Evolutionary conservation across 2,113 vertebrate species (phyloP), one percentile per base, ranked within the genome.

Genomic region (Chionomys nivalis): DNA sequence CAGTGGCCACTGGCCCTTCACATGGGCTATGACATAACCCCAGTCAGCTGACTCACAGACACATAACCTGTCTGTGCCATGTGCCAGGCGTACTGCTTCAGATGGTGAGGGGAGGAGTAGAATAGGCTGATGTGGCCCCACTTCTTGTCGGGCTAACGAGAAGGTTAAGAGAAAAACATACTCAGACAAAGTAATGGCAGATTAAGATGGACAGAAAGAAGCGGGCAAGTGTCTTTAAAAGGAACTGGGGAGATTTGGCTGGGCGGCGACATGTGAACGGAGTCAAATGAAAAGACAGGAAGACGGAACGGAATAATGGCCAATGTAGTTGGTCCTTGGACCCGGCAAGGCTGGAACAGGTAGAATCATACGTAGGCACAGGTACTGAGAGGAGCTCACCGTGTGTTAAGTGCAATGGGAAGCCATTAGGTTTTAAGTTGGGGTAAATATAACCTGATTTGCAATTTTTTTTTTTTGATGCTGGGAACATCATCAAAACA

Each of bases 11-110:
- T 79, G 63, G 94, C 87, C 58, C 58, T 87, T 86, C n/a, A 92
- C 95, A 85, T 77, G 65, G 28, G 31, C 85, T 83, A 19, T 0
- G 88, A 52, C 33, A 44, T 36, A 95, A 87, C 42, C 63, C 39
- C 91, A 95, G 88, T 87, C n/a, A 90, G 76, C 52, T 75, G 26
- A 86, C 26, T 82, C 61, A 94, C 47, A 95, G 89, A 90, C 81
- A 90, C 17, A 90, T 42, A 79, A 28, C 24, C 52, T 75, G 4
- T 82, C 72, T 65, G 55, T 68, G 70, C 49, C 89, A 47, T 49
- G 61, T 94, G 47, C 78, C 70, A 85, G 89, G 31, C 65, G 70
- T 77, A 72, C 5, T 7, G 31, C 77, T 96, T 94, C 52, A 92
- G 68, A 90, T 65, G 44, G n/a, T 73, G 24, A 87, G 39, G 33